phyloP scores from a whole-genome alignment of 2,797 vertebrate species.

The Syngnathus acus region DNA sequence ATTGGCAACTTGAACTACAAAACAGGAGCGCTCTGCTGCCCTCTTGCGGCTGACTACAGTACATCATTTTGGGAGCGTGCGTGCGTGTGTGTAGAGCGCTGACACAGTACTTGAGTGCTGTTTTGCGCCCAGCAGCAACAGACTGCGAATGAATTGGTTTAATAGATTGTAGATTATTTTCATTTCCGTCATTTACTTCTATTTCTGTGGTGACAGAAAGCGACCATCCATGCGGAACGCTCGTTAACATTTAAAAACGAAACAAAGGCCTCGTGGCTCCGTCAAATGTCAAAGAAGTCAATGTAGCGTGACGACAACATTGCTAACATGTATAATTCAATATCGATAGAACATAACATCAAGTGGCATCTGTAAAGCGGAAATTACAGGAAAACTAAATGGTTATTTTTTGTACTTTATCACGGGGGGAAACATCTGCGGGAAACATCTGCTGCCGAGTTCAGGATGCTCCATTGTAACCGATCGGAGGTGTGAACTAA shows the following conservation, averaged over 20 bases:
- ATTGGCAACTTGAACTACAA: too few relatives aligned
- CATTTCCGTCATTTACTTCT: not conserved
- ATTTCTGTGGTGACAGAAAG: not conserved
- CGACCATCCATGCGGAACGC: not conserved
- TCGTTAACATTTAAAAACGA: not conserved
- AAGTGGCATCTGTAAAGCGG: not conserved
- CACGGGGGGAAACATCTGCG: too few relatives aligned
- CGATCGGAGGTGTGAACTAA: not conserved
- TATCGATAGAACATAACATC: not conserved
- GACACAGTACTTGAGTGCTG: too few relatives aligned
- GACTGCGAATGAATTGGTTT: too few relatives aligned
- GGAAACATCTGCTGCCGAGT: not conserved
- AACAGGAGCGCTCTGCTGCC: not conserved
- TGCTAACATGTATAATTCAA: not conserved
- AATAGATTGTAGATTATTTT: too few relatives aligned
- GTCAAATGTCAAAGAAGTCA: not conserved
- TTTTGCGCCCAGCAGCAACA: too few relatives aligned
- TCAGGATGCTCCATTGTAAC: not conserved
- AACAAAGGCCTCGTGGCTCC: not conserved
- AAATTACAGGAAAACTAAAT: too few relatives aligned
- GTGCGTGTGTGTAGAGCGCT: too few relatives aligned
- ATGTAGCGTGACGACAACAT: not conserved
- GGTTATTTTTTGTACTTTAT: too few relatives aligned
- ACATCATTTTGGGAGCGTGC: too few relatives aligned
- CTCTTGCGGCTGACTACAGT: not conserved